Conservation (phyloP, 2,113 vertebrate species). For the Speoplatyrhinus poulsoni region DNA sequence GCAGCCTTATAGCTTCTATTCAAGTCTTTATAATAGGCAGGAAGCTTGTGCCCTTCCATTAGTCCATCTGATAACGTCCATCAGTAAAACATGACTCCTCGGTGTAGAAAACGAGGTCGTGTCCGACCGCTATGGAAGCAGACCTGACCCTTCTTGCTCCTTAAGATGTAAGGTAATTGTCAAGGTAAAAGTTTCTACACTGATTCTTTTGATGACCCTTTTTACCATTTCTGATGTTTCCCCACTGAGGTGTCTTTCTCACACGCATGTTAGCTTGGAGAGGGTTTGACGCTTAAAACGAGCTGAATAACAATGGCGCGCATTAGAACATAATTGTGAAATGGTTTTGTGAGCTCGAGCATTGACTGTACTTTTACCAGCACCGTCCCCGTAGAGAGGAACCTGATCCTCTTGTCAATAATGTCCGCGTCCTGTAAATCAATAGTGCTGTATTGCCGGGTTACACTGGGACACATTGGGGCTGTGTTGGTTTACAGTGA, state of each 20-base stretch:
- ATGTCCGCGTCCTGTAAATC: background rate
- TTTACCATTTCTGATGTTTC: background rate
- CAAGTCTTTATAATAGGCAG: background rate
- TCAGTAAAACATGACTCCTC: background rate
- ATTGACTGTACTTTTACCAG: background rate
- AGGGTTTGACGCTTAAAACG: background rate
- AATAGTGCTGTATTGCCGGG: background rate
- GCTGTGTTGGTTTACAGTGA: background rate
- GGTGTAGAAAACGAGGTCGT: background rate
- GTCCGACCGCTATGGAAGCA: background rate
- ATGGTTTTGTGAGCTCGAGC: background rate
- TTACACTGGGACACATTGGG: background rate
- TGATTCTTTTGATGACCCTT: background rate
- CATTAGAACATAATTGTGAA: slow-evolving; percentile 14
- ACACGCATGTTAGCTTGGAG: background rate
- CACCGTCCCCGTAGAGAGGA: background rate
- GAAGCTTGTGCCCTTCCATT: background rate
- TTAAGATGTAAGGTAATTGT: background rate
- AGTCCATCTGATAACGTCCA: background rate
- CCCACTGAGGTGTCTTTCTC: background rate
- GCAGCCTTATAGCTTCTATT: background rate
- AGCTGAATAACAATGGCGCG: background rate
- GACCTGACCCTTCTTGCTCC: background rate
- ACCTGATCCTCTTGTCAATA: background rate
- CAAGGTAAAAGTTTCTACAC: background rate